Percentiles rank a stretch among this genome's conserved stretches.
Conservation (phyloP, 1,140 invertebrate genomes). For the Ectropis grisescens region DNA sequence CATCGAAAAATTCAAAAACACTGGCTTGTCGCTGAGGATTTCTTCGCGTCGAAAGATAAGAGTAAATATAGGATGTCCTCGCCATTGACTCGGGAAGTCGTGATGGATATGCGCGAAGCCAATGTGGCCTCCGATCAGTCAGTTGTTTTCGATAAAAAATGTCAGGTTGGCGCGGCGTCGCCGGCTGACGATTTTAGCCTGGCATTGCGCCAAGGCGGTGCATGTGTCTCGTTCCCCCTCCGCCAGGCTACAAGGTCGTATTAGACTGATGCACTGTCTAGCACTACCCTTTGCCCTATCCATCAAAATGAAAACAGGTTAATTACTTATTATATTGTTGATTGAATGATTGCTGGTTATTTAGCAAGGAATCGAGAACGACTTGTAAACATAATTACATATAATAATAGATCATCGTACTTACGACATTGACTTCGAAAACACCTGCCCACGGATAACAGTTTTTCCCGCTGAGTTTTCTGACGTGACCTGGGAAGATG, state of each 20-base stretch:
- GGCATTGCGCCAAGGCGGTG: conserved; percentile 45
- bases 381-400: too few species aligned
- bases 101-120: conserved; percentile 53
- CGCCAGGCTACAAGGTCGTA: conserved; percentile 44
- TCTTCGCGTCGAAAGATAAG: conserved; percentile 26
- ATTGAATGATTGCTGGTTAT: too few species aligned
- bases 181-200: conserved; percentile 56
- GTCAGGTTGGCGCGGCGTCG: conserved; percentile 58
- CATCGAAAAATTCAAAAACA: too few species aligned
- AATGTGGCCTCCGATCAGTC: conserved; percentile 40
- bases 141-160: conserved; percentile 67
- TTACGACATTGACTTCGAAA: too few species aligned
- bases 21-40: conserved; percentile 10
- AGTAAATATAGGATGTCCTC: conserved; percentile 54
- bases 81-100: conserved; percentile 59
- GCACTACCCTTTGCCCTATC: conserved; percentile 10
- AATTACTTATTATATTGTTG: too few species aligned
- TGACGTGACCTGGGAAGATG: too few species aligned
- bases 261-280: conserved; percentile 18
- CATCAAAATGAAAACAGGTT: conserved; percentile 12
- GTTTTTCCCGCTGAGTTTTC: too few species aligned
- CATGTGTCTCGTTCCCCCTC: conserved; percentile 41
- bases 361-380: too few species aligned
- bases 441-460: too few species aligned
- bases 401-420: too few species aligned